Percentiles rank a stretch among this genome's conserved stretches.
Conservation (phyloP, 2,888 invertebrate species). For the Tachina lurida region DNA sequence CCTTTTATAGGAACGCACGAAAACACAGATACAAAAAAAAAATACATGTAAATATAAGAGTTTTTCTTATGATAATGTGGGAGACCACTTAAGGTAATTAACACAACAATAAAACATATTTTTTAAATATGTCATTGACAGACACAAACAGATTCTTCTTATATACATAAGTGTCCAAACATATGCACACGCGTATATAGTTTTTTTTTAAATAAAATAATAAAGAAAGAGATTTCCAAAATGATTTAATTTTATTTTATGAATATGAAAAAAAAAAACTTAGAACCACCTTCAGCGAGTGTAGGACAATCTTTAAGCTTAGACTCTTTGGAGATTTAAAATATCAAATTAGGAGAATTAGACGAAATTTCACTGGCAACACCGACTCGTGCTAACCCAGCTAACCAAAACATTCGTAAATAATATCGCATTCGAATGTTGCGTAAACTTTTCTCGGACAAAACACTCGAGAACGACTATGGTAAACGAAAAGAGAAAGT, state of each 20-base stretch:
- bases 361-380: no score
- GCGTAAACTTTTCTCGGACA: no score
- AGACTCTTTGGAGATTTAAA: no score
- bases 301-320: no score
- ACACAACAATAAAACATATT: constrained; percentile 63
- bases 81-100: constrained; percentile 69
- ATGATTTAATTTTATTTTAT: background rate
- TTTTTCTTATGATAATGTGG: constrained; percentile 56
- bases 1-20: constrained; percentile 10
- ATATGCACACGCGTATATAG: background rate
- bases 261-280: no score
- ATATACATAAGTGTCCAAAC: background rate
- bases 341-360: no score
- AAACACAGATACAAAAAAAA: background rate
- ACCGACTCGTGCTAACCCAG: no score
- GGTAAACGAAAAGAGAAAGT: no score
- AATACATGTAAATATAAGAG: background rate
- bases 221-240: background rate
- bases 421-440: no score
- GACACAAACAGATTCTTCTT: background rate
- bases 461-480: no score
- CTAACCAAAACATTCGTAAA: no score
- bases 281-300: no score
- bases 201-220: background rate
- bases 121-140: constrained; percentile 61